Conservation (phyloP, 2,797 vertebrate genomes). For the Coccyzus lansbergi region DNA sequence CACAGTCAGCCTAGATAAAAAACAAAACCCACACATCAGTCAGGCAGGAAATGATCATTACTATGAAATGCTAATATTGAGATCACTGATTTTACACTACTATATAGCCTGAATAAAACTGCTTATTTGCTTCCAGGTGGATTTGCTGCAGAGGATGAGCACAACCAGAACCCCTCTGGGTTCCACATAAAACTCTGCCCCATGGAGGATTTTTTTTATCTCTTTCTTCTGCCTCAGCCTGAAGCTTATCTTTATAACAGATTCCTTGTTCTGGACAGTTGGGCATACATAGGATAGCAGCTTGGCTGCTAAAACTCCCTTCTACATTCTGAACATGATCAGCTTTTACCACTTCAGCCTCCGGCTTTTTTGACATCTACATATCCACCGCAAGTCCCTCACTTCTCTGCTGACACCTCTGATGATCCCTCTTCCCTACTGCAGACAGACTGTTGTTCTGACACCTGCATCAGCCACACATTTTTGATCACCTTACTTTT, state of each 20-base stretch:
- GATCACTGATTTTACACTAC: background rate
- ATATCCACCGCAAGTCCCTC: background rate
- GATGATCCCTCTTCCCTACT: background rate
- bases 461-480: background rate
- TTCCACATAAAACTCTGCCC: background rate
- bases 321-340: background rate
- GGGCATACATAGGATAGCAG: background rate
- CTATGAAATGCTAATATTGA: background rate
- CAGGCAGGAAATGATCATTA: background rate
- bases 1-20: background rate
- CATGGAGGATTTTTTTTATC: background rate
- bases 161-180: background rate
- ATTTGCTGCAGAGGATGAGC: background rate
- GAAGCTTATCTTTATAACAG: background rate
- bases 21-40: background rate
- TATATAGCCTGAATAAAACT: background rate
- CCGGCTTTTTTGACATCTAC: background rate
- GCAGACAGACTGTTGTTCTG: background rate
- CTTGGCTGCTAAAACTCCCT: background rate
- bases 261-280: background rate
- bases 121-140: background rate
- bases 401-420: background rate
- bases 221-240: background rate
- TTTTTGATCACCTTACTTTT: background rate
- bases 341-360: background rate